A percentile compares a stretch with the other conserved stretches of the same genome.
Evolutionary conservation across 2,888 invertebrate genomes (phyloP).

Genomic region (Caenorhabditis virilis): DNA sequence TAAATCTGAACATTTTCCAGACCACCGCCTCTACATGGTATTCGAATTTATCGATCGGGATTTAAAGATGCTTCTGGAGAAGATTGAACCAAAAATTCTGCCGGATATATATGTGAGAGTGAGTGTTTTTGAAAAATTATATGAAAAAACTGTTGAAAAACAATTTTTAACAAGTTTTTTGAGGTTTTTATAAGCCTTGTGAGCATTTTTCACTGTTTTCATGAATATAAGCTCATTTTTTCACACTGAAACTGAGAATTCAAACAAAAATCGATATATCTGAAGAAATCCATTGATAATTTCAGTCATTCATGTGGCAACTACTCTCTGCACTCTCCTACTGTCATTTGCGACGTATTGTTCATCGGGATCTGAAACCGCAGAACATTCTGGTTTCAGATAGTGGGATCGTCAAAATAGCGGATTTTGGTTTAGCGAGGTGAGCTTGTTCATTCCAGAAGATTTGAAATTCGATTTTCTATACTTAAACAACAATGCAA

Average conservation of each 20-base stretch:
- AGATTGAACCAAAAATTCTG: slow-evolving; percentile 34
- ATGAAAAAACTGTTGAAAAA: not conserved
- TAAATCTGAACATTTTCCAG: slow-evolving; percentile 10
- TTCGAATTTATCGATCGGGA: slow-evolving; percentile 67
- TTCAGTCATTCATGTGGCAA: slow-evolving; percentile 64
- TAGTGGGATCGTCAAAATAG: slow-evolving; percentile 89
- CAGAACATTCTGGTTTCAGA: slow-evolving; percentile 89
- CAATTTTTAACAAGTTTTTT: too few relatives aligned
- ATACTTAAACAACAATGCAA: too few relatives aligned
- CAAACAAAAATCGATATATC: too few relatives aligned
- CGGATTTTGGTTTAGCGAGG: slow-evolving; percentile 94
- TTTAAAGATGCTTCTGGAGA: slow-evolving; percentile 58
- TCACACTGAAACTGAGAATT: too few relatives aligned
- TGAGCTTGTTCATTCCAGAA: slow-evolving; percentile 66
- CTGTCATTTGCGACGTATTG: slow-evolving; percentile 57
- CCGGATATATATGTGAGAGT: slow-evolving; percentile 58
- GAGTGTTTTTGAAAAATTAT: not conserved
- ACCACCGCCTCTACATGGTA: slow-evolving; percentile 53
- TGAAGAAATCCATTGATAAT: not conserved
- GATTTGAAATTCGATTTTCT: not conserved
- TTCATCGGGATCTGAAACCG: slow-evolving; percentile 73
- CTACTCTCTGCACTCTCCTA: slow-evolving; percentile 62
- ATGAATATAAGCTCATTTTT: too few relatives aligned
- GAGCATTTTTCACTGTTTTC: too few relatives aligned
- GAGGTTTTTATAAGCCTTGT: too few relatives aligned